These are phyloP conservation scores for Daboia siamensis DNA, from an alignment of 2,113 vertebrate genomes.

Conservation along the genomic window DNA sequence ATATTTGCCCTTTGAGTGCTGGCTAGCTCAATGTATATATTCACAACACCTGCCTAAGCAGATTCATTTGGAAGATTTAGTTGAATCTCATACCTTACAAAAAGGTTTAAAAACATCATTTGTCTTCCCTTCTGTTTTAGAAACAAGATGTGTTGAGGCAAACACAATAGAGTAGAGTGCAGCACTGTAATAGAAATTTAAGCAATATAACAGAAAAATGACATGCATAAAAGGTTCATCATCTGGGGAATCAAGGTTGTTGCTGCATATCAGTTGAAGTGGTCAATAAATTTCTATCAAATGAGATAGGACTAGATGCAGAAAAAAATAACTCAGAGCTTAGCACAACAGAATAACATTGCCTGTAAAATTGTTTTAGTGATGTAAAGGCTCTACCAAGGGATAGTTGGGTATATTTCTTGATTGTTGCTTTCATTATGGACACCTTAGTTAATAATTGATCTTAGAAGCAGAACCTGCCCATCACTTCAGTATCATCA, in stretches of 20 bases:
- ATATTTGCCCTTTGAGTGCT: not conserved
- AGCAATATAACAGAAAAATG: not conserved
- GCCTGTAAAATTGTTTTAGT: not conserved
- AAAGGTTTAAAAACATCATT: not conserved
- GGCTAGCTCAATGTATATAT: not conserved
- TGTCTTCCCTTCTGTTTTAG: not conserved
- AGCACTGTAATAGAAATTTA: not conserved
- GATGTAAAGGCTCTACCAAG: not conserved
- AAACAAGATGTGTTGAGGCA: not conserved
- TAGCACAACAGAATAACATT: not conserved
- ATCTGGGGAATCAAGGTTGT: not conserved
- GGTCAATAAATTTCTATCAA: not conserved
- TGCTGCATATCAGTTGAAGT: not conserved
- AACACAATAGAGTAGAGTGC: not conserved
- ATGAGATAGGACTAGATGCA: not conserved
- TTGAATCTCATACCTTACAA: not conserved
- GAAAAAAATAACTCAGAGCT: not conserved
- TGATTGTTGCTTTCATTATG: not conserved
- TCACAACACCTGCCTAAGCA: not conserved
- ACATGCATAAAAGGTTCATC: not conserved
- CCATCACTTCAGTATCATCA: not conserved
- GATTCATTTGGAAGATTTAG: not conserved
- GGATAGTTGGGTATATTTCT: not conserved
- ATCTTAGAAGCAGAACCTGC: not conserved
- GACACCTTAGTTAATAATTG: not conserved